Base-by-base conservation (phyloP, 2,113 vertebrate species). In the Uria aalge region DNA sequence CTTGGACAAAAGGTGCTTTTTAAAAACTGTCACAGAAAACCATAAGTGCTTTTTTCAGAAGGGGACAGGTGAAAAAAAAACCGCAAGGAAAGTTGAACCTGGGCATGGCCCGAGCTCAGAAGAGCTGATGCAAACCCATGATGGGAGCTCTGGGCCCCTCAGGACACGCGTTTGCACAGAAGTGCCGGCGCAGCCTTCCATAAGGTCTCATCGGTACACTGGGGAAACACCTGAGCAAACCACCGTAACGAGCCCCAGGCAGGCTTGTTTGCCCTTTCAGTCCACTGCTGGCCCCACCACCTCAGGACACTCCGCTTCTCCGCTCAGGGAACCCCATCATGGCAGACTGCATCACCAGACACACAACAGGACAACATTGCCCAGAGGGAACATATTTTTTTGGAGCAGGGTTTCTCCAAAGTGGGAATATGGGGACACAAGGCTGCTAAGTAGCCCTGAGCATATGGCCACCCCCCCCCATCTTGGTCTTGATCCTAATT, bases 401-500 rank as follows among this genome's bases (percentile, higher is more conserved):
- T 14, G 21, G 23, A 53, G 32, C n/a, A 16, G 11, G 50, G 24
- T 2, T 32, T 7, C 26, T 53, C 57, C 36, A 41, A 24, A 73
- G 24, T 29, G 23, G 15, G 8, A 22, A 16, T 1, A 0, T 0
- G 4, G 1, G 7, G 20, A 13, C 14, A 8, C 0, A 2, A 34
- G 40, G 66, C 66, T 47, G 45, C 18, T n/a, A 3, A 73, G 26
- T 12, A 87, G 63, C 26, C 18, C 76, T 21, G 18, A 17, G 55
- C 12, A 5, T 2, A 14, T 11, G 40, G 64, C 45, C 18, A 3
- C 43, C 43, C 16, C 5, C 15, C 6, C 6, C 5, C n/a, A n/a
- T 7, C 11, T 17, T 5, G 63, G 40, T 11, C 57, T 40, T 24
- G 34, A 9, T n/a, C 48, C 63, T 59, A 1, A 12, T 36, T 19